Evolutionary conservation across 2,888 invertebrate genomes (phyloP).

Genomic region (Auanema freiburgensis): DNA sequence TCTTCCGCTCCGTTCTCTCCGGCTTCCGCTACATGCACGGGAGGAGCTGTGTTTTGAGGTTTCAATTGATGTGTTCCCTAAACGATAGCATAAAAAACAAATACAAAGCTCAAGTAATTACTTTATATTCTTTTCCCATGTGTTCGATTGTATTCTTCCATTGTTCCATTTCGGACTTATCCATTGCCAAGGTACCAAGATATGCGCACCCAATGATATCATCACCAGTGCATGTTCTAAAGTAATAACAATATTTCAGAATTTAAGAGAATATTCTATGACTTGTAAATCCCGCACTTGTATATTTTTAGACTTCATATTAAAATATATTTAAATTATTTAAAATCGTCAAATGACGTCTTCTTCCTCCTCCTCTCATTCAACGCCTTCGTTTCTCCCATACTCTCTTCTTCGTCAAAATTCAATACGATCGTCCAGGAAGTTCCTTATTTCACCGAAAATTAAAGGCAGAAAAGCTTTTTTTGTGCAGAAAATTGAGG

Average conservation of each 20-base stretch:
- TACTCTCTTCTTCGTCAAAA: too few species aligned
- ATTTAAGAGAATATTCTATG: background rate
- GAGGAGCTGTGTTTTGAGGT: conserved; percentile 32
- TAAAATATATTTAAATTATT: too few species aligned
- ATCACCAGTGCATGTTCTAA: conserved; percentile 65
- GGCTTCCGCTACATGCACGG: conserved; percentile 42
- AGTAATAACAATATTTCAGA: conserved; percentile 9
- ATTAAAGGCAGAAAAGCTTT: too few species aligned
- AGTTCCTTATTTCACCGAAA: too few species aligned
- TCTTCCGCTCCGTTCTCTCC: conserved; percentile 28
- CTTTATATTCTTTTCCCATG: conserved; percentile 60
- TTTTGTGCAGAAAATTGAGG: too few species aligned
- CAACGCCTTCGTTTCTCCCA: too few species aligned
- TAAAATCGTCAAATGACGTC: too few species aligned
- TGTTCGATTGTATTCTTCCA: conserved; percentile 66
- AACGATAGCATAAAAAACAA: background rate
- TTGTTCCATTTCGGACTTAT: conserved; percentile 64
- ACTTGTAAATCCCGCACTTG: too few species aligned
- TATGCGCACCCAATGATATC: conserved; percentile 65
- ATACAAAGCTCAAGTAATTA: conserved; percentile 5
- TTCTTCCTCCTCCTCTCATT: too few species aligned
- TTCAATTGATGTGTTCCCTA: conserved; percentile 43
- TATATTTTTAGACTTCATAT: background rate
- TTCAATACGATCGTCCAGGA: too few species aligned
- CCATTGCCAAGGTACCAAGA: conserved; percentile 63